Evolutionary conservation across 37 sponge, comb jelly and placozoan species (phyloP), one percentile per base, ranked within the genome.

Genomic region (Lycopodina hypogea): DNA sequence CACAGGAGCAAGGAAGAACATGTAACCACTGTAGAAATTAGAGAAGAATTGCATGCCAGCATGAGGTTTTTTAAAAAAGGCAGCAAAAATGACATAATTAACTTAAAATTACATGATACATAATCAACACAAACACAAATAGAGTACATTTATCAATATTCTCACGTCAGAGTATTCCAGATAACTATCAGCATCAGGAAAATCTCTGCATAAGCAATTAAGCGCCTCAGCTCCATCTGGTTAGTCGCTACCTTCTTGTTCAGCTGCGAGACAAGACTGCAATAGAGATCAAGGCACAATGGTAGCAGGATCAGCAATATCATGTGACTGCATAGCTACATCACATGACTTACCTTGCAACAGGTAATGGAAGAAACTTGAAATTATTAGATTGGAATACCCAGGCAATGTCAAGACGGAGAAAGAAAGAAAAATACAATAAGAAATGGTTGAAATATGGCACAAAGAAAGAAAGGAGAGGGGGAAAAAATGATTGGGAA

Each of bases 201-300:
- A 68, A 88, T 82, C 74, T 88, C 88, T 22, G 83, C 52, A 50
- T 82, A 77, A n/a, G 88, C 88, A 24, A 88, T 82, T 48, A 82
- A 82, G 55, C 88, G 30, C 45, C 70, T 24, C 19, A 82, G 18
- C 51, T 77, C 69, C 23, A 18, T 2, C 75, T 88, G 83, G 29
- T 62, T 42, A 56, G 17, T 26, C 0, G 76, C 75, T 3, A 83
- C 38, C 42, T 22, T 30, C 0, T 65, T 14, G 34, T 82, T 79
- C 42, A 79, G 23, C 17, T n/a, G 56, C 12, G 11, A 23, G 52
- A 64, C 7, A 39, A 78, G n/a, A 22, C 78, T 78, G 63, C 2
- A 28, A 24, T 6, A n/a, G 56, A 29, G 6, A 42, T 22, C 6
- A 53, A 71, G 15, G 39, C 3, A 33, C 21, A 6, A 6, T 68